Percentiles rank a stretch among this genome's conserved stretches.
These are phyloP conservation scores for Nymphalis urticae DNA, from an alignment of 2,888 invertebrate genomes.

Conservation along the genomic window DNA sequence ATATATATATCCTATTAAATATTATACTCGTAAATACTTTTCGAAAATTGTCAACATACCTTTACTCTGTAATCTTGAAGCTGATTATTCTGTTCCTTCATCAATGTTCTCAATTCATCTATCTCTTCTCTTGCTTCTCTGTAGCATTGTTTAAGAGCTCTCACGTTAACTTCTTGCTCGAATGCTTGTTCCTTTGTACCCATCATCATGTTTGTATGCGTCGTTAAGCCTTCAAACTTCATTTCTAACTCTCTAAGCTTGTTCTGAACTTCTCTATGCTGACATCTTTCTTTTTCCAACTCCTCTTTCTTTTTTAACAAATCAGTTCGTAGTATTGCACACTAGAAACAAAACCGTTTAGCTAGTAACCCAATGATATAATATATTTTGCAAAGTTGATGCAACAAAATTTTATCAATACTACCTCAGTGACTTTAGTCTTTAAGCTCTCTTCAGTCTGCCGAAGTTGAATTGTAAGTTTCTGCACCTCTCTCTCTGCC, in stretches of 20 bases:
- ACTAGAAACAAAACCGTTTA: constrained; percentile 47
- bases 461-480: constrained; percentile 82
- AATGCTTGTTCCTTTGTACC: constrained; percentile 84
- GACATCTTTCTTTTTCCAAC: constrained; percentile 82
- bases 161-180: constrained; percentile 77
- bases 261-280: constrained; percentile 76
- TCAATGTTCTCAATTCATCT: constrained; percentile 82
- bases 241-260: constrained; percentile 69
- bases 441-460: constrained; percentile 86
- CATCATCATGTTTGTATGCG: constrained; percentile 67
- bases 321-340: constrained; percentile 68
- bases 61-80: constrained; percentile 87
- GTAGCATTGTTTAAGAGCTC: constrained; percentile 80
- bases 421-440: constrained; percentile 85
- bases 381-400: neutral
- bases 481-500: constrained; percentile 81
- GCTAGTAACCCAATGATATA: neutral
- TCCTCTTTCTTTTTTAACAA: constrained; percentile 75
- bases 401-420: neutral
- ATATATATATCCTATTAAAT: neutral
- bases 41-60: constrained; percentile 48
- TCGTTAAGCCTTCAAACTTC: constrained; percentile 58
- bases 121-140: constrained; percentile 79
- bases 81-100: constrained; percentile 85
- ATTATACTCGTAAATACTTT: neutral